Conservation (phyloP, 2,888 invertebrate species). For the Spatulosminthurus flaviceps region DNA sequence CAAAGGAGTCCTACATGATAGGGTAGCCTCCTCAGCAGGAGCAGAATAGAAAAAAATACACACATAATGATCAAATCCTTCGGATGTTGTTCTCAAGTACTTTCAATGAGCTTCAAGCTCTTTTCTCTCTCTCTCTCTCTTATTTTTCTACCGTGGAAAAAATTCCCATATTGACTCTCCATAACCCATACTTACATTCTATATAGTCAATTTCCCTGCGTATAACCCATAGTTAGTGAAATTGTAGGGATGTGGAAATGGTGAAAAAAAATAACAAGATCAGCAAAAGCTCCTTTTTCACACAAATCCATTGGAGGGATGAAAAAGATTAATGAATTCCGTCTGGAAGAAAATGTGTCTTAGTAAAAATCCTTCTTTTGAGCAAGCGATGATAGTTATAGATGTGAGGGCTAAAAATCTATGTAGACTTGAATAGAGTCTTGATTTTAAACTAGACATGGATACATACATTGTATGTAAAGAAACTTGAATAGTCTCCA, state of each 20-base stretch:
- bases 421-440: too few relatives aligned
- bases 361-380: background rate
- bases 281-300: too few relatives aligned
- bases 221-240: too few relatives aligned
- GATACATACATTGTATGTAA: background rate
- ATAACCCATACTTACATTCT: too few relatives aligned
- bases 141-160: background rate
- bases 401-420: too few relatives aligned
- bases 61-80: conserved; percentile 39
- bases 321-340: background rate
- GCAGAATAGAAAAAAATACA: conserved; percentile 21
- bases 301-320: background rate
- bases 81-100: conserved; percentile 37
- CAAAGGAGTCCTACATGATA: conserved; percentile 44
- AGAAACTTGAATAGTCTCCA: background rate
- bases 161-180: background rate
- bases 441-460: too few relatives aligned
- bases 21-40: conserved; percentile 18
- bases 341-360: background rate
- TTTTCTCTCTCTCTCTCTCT: too few relatives aligned
- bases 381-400: too few relatives aligned
- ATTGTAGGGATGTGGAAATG: background rate
- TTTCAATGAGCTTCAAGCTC: conserved; percentile 7
- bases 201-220: too few relatives aligned
- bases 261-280: background rate